Conservation (phyloP, 2,113 vertebrate genomes). For the Catagonus wagneri region DNA sequence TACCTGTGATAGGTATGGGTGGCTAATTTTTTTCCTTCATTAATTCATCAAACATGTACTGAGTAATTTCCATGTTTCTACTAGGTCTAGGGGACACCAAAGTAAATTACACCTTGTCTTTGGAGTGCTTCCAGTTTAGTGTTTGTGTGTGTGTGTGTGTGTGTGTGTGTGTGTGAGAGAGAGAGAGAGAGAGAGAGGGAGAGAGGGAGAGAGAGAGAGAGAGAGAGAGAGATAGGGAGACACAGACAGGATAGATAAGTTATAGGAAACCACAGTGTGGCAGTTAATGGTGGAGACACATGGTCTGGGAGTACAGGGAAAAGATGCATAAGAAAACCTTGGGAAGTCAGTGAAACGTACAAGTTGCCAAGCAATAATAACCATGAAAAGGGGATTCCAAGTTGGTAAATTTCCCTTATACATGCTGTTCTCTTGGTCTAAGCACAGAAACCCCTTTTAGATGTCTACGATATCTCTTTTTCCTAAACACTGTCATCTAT, state of each 20-base stretch:
- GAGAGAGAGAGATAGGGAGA: too few species aligned
- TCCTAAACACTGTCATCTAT: not conserved
- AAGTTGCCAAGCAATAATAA: conserved; percentile 55
- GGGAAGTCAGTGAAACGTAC: not conserved
- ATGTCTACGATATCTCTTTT: not conserved
- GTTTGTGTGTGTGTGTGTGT: not conserved
- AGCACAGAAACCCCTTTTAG: conserved; percentile 5
- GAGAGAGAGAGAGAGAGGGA: too few species aligned
- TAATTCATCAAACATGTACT: not conserved
- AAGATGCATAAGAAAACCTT: conserved; percentile 5
- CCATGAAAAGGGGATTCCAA: conserved; percentile 31
- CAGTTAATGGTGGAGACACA: not conserved
- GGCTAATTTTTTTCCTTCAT: conserved; percentile 28
- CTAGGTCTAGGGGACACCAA: not conserved
- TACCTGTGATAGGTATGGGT: not conserved
- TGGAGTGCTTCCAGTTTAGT: not conserved
- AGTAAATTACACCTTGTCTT: not conserved
- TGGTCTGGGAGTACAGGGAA: not conserved
- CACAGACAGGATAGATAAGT: not conserved
- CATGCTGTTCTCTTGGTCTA: conserved; percentile 12
- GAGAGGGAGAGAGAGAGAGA: too few species aligned
- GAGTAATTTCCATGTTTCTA: not conserved
- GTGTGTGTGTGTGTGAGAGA: too few species aligned
- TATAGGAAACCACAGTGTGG: not conserved
- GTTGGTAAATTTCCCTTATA: not conserved